Evolutionary conservation across 2,888 invertebrate genomes (phyloP).

Genomic region (Hypomecis punctinalis): DNA sequence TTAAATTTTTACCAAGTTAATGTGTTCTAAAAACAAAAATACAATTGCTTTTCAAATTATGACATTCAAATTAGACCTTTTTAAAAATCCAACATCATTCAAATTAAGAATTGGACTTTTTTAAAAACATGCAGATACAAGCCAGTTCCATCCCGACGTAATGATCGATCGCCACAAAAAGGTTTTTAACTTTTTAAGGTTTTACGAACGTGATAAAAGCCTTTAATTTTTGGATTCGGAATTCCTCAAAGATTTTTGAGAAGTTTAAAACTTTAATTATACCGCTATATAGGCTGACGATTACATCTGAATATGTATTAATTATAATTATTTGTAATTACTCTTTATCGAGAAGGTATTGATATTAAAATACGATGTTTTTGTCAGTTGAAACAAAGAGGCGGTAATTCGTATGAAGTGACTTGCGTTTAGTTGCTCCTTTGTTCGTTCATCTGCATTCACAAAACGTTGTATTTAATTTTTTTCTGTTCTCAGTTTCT

Average conservation of each 20-base stretch:
- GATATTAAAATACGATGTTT: conserved; percentile 69
- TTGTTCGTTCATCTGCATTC: conserved; percentile 73
- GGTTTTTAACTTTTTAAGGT: conserved; percentile 37
- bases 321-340: conserved; percentile 52
- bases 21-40: background rate
- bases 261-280: conserved; percentile 71
- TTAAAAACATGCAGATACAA: conserved; percentile 41
- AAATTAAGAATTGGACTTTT: conserved; percentile 38
- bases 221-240: conserved; percentile 53
- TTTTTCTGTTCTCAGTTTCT: conserved; percentile 53
- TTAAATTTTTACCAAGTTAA: background rate
- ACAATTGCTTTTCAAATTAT: background rate
- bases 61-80: conserved; percentile 13
- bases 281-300: conserved; percentile 63
- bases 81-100: conserved; percentile 23
- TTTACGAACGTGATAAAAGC: conserved; percentile 49
- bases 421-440: conserved; percentile 75
- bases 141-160: conserved; percentile 43
- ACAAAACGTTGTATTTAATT: conserved; percentile 70
- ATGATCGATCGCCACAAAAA: conserved; percentile 46
- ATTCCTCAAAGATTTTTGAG: conserved; percentile 49
- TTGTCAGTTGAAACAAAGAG: conserved; percentile 80
- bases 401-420: conserved; percentile 82
- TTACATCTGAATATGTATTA: conserved; percentile 60
- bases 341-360: conserved; percentile 66